Evolutionary conservation across 2,797 vertebrate species (phyloP).

Genomic region (Argya squamiceps): DNA sequence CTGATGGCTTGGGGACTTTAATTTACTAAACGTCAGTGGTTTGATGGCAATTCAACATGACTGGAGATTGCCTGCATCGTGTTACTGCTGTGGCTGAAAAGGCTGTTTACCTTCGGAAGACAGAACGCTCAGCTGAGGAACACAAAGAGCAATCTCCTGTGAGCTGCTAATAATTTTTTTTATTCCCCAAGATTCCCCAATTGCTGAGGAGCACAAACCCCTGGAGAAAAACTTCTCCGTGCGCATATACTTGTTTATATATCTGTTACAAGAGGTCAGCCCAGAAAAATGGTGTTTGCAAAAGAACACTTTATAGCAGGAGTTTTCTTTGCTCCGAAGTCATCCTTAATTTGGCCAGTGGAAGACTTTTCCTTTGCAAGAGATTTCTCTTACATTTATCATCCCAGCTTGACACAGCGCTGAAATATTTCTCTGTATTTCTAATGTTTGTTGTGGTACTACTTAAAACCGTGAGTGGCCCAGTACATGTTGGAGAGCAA

Average conservation of each 20-base stretch:
- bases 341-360: background rate
- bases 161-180: background rate
- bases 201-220: background rate
- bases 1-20: constrained; percentile 68
- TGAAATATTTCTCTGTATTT: background rate
- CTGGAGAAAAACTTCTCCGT: background rate
- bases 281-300: background rate
- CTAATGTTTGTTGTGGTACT: background rate
- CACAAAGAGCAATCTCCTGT: background rate
- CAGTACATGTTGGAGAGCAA: background rate
- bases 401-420: fast-evolving
- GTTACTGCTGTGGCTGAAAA: constrained; percentile 58
- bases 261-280: background rate
- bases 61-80: constrained; percentile 66
- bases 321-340: background rate
- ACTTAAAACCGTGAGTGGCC: background rate
- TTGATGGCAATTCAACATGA: constrained; percentile 74
- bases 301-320: background rate
- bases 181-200: background rate
- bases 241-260: background rate
- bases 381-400: background rate
- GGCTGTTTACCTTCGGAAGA: constrained; percentile 60
- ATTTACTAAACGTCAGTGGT: constrained; percentile 71
- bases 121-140: constrained; percentile 51
- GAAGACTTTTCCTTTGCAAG: background rate